Evolutionary conservation across 2,797 vertebrate genomes (phyloP).

Genomic region (Brotula barbata): DNA sequence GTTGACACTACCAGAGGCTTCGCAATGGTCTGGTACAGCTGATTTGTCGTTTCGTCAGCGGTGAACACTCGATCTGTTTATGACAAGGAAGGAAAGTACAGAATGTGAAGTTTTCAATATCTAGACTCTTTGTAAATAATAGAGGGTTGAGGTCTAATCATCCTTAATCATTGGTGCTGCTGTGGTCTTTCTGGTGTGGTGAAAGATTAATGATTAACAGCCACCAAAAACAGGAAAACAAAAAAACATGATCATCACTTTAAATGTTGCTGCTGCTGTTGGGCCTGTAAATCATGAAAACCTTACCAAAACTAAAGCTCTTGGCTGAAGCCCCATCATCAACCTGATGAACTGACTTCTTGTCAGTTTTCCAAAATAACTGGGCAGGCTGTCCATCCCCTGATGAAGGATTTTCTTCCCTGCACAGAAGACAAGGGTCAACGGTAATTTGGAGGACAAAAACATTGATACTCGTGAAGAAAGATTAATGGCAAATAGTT

Average conservation of each 20-base stretch:
- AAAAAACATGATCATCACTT: too few species aligned
- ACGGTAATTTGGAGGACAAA: background rate
- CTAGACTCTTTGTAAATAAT: too few species aligned
- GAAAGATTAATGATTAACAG: too few species aligned
- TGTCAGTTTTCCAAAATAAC: constrained; percentile 85
- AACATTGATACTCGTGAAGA: too few species aligned
- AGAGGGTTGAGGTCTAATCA: too few species aligned
- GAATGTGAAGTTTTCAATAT: background rate
- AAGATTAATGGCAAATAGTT: background rate
- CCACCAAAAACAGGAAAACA: background rate
- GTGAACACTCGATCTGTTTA: constrained; percentile 89
- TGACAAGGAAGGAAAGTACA: background rate
- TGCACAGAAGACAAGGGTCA: constrained; percentile 35
- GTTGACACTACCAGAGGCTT: constrained; percentile 90
- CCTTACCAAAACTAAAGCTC: constrained; percentile 90
- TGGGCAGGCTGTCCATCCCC: constrained; percentile 69
- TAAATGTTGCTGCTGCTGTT: background rate
- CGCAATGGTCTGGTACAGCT: constrained; percentile 88
- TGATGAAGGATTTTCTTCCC: constrained; percentile 54
- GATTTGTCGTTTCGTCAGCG: constrained; percentile 82
- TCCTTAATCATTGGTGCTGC: too few species aligned
- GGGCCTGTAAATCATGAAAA: background rate
- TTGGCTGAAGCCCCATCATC: constrained; percentile 84
- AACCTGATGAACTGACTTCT: constrained; percentile 82
- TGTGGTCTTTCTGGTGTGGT: too few species aligned